Base-by-base conservation (phyloP, 2,113 vertebrate species). In the Pungitius pungitius region DNA sequence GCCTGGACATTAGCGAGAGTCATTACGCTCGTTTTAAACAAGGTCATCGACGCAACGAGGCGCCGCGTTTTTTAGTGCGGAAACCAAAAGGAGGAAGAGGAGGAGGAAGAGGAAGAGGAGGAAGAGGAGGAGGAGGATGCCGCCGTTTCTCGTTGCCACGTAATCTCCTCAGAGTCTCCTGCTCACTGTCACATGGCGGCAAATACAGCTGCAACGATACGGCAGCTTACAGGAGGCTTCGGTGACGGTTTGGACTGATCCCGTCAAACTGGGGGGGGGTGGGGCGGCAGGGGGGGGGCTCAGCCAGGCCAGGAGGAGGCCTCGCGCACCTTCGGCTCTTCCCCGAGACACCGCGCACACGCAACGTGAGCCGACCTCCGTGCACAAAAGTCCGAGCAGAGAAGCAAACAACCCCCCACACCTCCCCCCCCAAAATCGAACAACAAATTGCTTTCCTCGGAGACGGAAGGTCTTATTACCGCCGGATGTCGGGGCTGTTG, bases 21-120 rank as follows among this genome's bases (percentile, higher is more conserved):
- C 92, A 93, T 94, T 92, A 93, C 85, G 86, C 85, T 85, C 76
- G 74, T 93, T 92, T 92, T 92, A 91, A 93, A 94, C 89, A 79
- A 91, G 91, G 90, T 87, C 85, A 77, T 93, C 93, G 92, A 91
- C 85, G 84, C 73, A 78, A 91, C 81, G 85, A 93, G 89, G 91
- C 88, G 87, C 89, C 66, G 78, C 90, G 90, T 90, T 91, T 92
- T 86, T 78, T 75, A 87, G 83, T 59, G 73, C 8, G 54, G 82
- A 81, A 86, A 87, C 85, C 87, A 11, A 85, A 87, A 30, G 30
- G 30, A 30, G 30, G 30, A n/a, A n/a, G n/a, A n/a, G n/a, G n/a
- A n/a, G n/a, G n/a, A n/a, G n/a, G n/a, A n/a, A n/a, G n/a, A n/a
- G n/a, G n/a, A n/a, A n/a, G n/a, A n/a, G n/a, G n/a, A n/a, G n/a